Evolutionary conservation across 2,113 vertebrate species (phyloP).

Genomic region (Progne subis): DNA sequence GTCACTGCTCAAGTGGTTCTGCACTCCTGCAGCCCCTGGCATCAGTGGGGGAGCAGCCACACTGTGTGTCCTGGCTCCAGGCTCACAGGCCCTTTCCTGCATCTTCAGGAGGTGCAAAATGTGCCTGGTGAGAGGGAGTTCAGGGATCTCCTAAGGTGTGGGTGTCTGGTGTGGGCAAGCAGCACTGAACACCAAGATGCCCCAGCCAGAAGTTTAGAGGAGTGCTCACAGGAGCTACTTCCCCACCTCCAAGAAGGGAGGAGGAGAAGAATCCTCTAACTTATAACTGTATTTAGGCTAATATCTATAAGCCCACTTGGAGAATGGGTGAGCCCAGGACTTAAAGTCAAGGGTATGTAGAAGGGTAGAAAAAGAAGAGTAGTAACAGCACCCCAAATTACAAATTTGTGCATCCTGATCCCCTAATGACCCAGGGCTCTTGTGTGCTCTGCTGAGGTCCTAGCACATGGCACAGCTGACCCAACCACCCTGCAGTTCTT

Average conservation of each 20-base stretch:
- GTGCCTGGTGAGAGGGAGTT: not conserved
- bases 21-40: not conserved
- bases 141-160: not conserved
- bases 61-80: not conserved
- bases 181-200: not conserved
- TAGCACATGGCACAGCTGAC: not conserved
- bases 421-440: not conserved
- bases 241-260: not conserved
- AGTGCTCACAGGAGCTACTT: not conserved
- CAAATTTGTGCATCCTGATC: not conserved
- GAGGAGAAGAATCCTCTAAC: not conserved
- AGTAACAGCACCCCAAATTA: not conserved
- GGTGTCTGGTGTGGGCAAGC: not conserved
- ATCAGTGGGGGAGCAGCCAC: not conserved
- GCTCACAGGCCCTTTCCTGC: not conserved
- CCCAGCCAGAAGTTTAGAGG: not conserved
- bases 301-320: not conserved
- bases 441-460: not conserved
- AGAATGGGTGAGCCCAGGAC: not conserved
- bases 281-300: not conserved
- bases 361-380: not conserved
- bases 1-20: not conserved
- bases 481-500: not conserved
- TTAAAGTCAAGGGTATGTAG: not conserved
- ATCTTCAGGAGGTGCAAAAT: not conserved